A percentile compares a stretch with the other conserved stretches of the same genome.
phyloP scores from a whole-genome alignment of 2,113 vertebrate genomes.

The Prinia subflava region DNA sequence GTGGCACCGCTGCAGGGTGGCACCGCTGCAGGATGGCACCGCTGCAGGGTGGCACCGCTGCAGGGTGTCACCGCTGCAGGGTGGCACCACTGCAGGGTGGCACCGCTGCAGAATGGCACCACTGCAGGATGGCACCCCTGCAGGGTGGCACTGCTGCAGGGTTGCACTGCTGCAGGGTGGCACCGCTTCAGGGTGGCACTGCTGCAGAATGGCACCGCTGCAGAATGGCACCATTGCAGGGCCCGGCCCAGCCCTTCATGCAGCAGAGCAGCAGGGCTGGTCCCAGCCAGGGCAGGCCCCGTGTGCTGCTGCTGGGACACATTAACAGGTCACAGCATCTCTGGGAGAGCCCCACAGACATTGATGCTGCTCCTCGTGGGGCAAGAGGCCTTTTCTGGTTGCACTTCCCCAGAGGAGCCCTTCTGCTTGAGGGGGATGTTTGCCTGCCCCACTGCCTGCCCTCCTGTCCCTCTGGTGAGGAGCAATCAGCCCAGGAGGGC shows the following conservation, averaged over 20 bases:
- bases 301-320: neutral
- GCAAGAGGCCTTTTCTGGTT: neutral
- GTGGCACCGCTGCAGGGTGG: too few relatives aligned
- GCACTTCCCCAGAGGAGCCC: neutral
- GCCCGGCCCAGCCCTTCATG: accelerated
- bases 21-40: neutral
- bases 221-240: neutral
- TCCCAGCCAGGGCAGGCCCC: accelerated
- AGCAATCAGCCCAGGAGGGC: neutral
- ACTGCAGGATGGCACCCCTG: too few relatives aligned
- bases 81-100: too few relatives aligned
- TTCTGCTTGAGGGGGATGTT: accelerated
- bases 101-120: too few relatives aligned
- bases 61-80: too few relatives aligned
- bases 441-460: neutral
- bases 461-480: neutral
- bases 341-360: accelerated
- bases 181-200: too few relatives aligned
- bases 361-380: neutral
- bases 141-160: too few relatives aligned
- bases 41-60: too few relatives aligned
- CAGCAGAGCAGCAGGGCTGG: neutral
- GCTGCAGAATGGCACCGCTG: too few relatives aligned
- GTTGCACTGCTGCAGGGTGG: too few relatives aligned
- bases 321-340: neutral